These are phyloP conservation scores for Oncorhynchus kisutch DNA, from an alignment of 2,113 vertebrate genomes.

Conservation along the genomic window DNA sequence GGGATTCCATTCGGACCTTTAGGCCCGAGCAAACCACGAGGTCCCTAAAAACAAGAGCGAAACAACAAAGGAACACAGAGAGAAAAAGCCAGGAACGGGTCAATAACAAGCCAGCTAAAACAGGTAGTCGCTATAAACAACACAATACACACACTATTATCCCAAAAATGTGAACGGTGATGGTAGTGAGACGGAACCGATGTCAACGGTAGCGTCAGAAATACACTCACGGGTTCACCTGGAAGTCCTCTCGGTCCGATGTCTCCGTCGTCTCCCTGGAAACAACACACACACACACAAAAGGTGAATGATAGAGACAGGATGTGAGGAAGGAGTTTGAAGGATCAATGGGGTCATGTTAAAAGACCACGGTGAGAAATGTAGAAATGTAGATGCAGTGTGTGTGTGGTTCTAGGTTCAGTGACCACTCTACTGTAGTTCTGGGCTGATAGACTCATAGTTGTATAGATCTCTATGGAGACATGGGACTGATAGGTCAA, in stretches of 20 bases:
- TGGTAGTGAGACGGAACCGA: background rate
- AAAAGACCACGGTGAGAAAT: too few species aligned
- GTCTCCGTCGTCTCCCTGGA: slow-evolving; percentile 94
- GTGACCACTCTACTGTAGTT: too few species aligned
- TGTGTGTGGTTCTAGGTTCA: too few species aligned
- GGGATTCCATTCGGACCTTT: slow-evolving; percentile 91
- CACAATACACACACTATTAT: too few species aligned
- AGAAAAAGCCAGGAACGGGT: background rate
- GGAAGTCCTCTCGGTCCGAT: slow-evolving; percentile 93
- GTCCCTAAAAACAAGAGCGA: slow-evolving; percentile 74
- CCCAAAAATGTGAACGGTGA: background rate
- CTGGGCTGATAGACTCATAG: too few species aligned
- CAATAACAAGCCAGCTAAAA: background rate
- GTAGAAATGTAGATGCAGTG: too few species aligned
- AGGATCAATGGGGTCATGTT: too few species aligned
- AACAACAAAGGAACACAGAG: background rate
- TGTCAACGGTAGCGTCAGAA: background rate
- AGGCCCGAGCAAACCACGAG: slow-evolving; percentile 91
- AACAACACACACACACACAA: background rate
- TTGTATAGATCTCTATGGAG: too few species aligned
- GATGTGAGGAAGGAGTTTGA: background rate
- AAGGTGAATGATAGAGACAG: slow-evolving; percentile 26
- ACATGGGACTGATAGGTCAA: too few species aligned
- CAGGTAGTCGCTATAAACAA: background rate
- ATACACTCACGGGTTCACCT: slow-evolving; percentile 90